Percentiles rank a stretch among this genome's conserved stretches.
phyloP scores from a whole-genome alignment of 1,140 invertebrate species.

The Scaptomyza pallida region DNA sequence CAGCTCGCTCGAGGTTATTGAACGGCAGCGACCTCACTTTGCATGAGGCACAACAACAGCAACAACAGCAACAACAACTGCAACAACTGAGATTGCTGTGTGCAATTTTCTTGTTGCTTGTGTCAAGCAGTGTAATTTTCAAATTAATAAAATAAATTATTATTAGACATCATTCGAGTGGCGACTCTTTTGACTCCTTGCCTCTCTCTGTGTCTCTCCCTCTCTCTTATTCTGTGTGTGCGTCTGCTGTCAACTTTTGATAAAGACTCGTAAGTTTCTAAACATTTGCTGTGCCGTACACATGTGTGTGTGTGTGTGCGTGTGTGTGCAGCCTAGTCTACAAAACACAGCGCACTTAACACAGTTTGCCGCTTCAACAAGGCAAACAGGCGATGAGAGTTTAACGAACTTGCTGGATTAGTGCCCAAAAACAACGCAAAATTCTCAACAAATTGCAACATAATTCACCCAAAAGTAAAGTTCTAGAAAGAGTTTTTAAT shows the following conservation, averaged over 20 bases:
- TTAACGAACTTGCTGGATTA: slow-evolving; percentile 1
- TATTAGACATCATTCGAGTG: slow-evolving; percentile 58
- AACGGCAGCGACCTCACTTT: slow-evolving; percentile 83
- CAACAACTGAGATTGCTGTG: slow-evolving; percentile 56
- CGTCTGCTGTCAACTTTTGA: slow-evolving; percentile 62
- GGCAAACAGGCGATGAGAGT: slow-evolving; percentile 15
- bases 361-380: slow-evolving; percentile 26
- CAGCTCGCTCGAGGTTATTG: slow-evolving; percentile 80
- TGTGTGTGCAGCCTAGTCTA: not conserved
- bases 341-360: slow-evolving; percentile 30
- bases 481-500: too few species aligned
- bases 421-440: not conserved
- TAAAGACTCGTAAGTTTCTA: slow-evolving; percentile 56
- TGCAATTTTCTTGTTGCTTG: slow-evolving; percentile 74
- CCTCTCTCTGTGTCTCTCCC: too few species aligned
- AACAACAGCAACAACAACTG: slow-evolving; percentile 14
- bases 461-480: not conserved
- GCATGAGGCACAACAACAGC: slow-evolving; percentile 58
- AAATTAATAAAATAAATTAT: slow-evolving; percentile 83
- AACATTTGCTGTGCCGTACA: slow-evolving; percentile 37
- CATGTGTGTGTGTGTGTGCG: slow-evolving; percentile 22
- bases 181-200: not conserved
- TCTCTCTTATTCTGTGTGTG: slow-evolving; percentile 1
- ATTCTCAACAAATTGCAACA: not conserved
- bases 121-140: slow-evolving; percentile 69